These are phyloP conservation scores for Aptenodytes forsteri DNA, from an alignment of 2,113 vertebrate genomes.

Conservation along the genomic window DNA sequence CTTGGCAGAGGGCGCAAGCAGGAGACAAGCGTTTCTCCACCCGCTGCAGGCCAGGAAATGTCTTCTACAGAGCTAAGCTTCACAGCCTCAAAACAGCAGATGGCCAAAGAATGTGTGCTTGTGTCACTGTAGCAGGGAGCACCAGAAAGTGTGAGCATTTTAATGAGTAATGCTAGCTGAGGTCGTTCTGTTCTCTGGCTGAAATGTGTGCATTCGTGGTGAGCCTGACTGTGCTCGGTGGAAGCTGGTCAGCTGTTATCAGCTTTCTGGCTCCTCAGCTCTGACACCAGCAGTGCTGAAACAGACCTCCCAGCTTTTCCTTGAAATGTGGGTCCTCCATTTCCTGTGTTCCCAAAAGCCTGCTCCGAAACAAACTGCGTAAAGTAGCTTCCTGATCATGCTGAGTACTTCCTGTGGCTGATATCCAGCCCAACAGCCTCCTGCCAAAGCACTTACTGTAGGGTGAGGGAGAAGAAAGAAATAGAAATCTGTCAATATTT, in stretches of 20 bases:
- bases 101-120: constrained; percentile 4
- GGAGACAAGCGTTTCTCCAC: constrained; percentile 31
- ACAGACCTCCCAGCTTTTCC: neutral
- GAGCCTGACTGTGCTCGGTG: neutral
- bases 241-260: constrained; percentile 23
- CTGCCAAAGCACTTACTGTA: neutral
- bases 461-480: neutral
- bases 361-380: neutral
- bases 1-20: constrained; percentile 16
- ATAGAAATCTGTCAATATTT: neutral
- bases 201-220: neutral
- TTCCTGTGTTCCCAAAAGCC: constrained; percentile 32
- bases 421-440: constrained; percentile 10
- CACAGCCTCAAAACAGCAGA: constrained; percentile 54
- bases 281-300: neutral
- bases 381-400: neutral
- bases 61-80: constrained; percentile 37
- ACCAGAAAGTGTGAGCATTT: constrained; percentile 24
- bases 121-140: constrained; percentile 31
- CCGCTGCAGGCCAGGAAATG: constrained; percentile 39
- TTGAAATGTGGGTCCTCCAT: neutral
- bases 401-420: constrained; percentile 33
- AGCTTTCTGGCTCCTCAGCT: neutral
- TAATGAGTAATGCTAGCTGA: constrained; percentile 26
- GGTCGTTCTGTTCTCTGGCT: constrained; percentile 25